Conservation (phyloP, 1,140 invertebrate species). For the Penaeus indicus region DNA sequence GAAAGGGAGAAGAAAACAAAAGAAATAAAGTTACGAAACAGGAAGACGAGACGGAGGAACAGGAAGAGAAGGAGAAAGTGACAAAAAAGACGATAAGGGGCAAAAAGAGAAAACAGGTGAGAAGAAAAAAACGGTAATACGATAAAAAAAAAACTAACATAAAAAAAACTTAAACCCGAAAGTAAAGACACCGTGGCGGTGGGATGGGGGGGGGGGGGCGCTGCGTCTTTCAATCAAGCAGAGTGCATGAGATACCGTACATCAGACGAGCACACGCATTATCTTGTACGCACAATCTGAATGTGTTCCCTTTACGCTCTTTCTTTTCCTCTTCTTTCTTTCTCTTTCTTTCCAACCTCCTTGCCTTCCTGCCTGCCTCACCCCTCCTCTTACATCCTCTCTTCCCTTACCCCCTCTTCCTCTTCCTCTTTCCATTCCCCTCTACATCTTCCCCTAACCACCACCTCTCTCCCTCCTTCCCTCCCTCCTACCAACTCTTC, state of each 20-base stretch:
- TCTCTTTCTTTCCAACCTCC: background rate
- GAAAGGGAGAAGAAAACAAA: background rate
- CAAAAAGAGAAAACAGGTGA: background rate
- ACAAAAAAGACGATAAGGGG: background rate
- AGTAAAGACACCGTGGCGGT: background rate
- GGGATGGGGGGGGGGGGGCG: background rate
- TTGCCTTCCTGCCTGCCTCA: background rate
- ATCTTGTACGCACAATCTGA: background rate
- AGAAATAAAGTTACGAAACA: background rate
- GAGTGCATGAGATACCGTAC: background rate
- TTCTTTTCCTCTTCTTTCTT: too few relatives aligned
- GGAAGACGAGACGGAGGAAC: background rate
- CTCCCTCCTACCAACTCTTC: background rate
- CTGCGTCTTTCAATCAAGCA: too few relatives aligned
- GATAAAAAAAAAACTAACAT: constrained; percentile 22
- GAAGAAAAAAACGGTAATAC: constrained; percentile 2
- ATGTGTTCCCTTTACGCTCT: background rate
- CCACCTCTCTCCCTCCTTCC: background rate
- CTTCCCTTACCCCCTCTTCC: background rate
- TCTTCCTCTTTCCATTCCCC: background rate
- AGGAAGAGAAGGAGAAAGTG: constrained; percentile 29
- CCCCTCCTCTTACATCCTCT: background rate
- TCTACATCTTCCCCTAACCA: background rate
- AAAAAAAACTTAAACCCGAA: background rate
- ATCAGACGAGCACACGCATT: background rate